Evolutionary conservation across 2,797 vertebrate species (phyloP), one percentile per base, ranked within the genome.

Genomic region (Oreonectes daqikongensis): DNA sequence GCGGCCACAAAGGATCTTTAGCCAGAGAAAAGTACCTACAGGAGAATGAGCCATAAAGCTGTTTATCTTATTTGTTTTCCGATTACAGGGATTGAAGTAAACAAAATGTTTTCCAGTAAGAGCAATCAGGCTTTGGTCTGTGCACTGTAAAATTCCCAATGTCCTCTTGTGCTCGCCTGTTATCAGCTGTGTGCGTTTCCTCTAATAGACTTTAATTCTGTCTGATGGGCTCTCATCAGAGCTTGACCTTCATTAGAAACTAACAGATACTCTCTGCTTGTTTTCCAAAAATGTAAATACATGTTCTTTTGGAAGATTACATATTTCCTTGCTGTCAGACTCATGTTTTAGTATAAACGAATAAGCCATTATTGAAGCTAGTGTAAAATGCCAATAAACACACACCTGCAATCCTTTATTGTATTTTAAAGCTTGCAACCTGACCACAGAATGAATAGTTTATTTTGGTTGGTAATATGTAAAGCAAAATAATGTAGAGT

Each of bases 201-300:
- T 82, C 57, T 78, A 72, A 82, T 78, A 57, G 64, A 73, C 74
- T 72, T 52, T 44, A 66, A 77, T 78, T 66, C 71, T 40, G 72
- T 42, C 73, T 75, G 79, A 80, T 72, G 66, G 59, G 42, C 59
- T 75, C 59, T 83, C 74, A 77, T 64, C 79, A 53, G 75, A 67
- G 64, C 59, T 79, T 84, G 77, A 81, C 80, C 77, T 79, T 86
- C 61, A 69, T 78, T 70, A 81, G 32, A 71, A 77, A 69, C 50
- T 75, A 65, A 78, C 53, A 46, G 52, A 53, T 72, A 59, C 60
- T 79, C 66, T 35, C 52, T 44, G 40, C 63, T 66, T 78, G 69
- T 64, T 69, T 17, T 1, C 52, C 22, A 26, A 65, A 53, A 57
- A 72, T 81, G 40, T 66, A 72, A 71, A 74, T 74, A 4, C 78